Base-by-base conservation (phyloP, 1,140 invertebrate species). In the Xylocopa sonorina region DNA sequence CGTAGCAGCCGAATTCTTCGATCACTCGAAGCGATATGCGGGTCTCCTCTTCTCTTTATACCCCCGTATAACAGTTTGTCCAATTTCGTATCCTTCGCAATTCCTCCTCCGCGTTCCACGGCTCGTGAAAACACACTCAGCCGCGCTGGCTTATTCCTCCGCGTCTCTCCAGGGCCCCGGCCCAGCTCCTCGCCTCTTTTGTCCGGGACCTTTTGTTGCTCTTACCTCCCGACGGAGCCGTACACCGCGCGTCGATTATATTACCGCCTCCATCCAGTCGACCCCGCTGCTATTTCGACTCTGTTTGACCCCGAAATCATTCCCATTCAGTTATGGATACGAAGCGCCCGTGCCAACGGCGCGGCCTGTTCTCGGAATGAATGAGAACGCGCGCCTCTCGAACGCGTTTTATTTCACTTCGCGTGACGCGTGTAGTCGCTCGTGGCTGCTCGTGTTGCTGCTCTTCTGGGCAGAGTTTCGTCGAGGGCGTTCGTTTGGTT, bases 21-120 rank as follows among this genome's bases (percentile, higher is more conserved):
- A 74, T 74, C 21, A 63, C 57, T 62, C 57, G 29, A n/a, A 29
- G 7, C 32, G 71, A 74, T 74, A 74, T 63, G 71, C 71, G 58
- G 71, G 57, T 18, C 71, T n/a, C n/a, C n/a, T n/a, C n/a, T n/a
- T n/a, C 57, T 48, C 43, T 63, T 73, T 62, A 34, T 74, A 41
- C n/a, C 43, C 57, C n/a, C n/a, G n/a, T n/a, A n/a, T n/a, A 21
- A 51, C 14, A 18, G 58, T 74, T 74, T 74, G n/a, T 63, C 71
- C 34, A 66, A 75, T 55, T 66, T 53, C 27, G 34, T 55, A 53
- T 53, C 73, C 38, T n/a, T 24, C 21, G 73, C 50, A 24, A 75
- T 75, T 43, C 27, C 27, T 10, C 5, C 55, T 27, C 9, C 16
- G 16, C 27, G 69, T 16, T 62, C 32, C 41, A 50, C n/a, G 55